Conservation (phyloP, 2,113 vertebrate genomes). For the Trachemys scripta region DNA sequence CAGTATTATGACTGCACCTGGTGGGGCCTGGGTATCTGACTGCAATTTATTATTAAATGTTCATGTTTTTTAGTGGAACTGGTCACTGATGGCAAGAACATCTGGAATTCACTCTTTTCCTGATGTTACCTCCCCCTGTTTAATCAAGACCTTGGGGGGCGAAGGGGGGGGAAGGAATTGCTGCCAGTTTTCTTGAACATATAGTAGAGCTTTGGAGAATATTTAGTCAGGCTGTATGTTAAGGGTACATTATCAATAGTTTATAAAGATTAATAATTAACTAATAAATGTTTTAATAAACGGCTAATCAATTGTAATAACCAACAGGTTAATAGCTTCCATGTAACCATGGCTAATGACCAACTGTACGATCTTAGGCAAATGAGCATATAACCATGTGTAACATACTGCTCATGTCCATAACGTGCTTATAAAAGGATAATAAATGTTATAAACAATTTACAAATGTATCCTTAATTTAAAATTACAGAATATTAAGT, state of each 20-base stretch:
- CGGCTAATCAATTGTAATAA: neutral
- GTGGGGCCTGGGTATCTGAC: constrained; percentile 12
- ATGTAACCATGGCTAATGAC: neutral
- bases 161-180: neutral
- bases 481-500: neutral
- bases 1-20: constrained; percentile 37
- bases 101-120: constrained; percentile 62
- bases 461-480: neutral
- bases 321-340: neutral
- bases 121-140: constrained; percentile 29
- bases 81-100: constrained; percentile 64
- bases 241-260: neutral
- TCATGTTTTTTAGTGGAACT: constrained; percentile 44
- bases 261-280: neutral
- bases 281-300: neutral
- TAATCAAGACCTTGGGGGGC: constrained; percentile 36
- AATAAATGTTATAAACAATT: neutral
- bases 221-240: neutral
- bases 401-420: neutral
- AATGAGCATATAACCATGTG: neutral
- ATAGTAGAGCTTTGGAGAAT: neutral
- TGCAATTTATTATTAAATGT: constrained; percentile 50
- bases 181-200: neutral
- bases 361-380: neutral
- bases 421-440: neutral